phyloP scores from a whole-genome alignment of 2,113 vertebrate genomes.

The Opisthocomus hoazin region DNA sequence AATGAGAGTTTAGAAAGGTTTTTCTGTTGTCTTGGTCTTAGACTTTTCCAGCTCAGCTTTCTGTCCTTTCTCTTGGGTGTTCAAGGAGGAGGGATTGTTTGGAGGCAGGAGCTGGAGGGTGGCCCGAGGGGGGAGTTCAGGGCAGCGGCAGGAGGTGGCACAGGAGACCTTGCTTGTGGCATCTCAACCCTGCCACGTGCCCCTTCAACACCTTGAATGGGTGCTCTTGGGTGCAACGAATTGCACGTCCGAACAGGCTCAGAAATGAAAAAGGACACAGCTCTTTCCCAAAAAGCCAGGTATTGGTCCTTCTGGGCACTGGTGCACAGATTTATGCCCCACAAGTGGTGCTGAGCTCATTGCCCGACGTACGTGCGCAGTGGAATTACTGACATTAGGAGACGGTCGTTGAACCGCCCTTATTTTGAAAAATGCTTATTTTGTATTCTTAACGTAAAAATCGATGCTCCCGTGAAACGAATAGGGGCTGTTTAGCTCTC shows the following conservation, averaged over 20 bases:
- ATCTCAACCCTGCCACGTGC: background rate
- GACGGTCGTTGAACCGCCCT: fast-evolving
- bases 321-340: background rate
- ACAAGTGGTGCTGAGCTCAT: background rate
- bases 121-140: background rate
- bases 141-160: background rate
- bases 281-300: background rate
- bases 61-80: background rate
- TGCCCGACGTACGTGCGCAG: fast-evolving
- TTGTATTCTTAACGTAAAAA: background rate
- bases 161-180: background rate
- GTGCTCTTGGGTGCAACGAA: background rate
- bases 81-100: background rate
- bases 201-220: background rate
- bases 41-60: background rate
- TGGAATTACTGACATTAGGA: background rate
- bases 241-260: background rate
- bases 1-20: background rate
- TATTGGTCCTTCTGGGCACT: background rate
- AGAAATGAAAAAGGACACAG: background rate
- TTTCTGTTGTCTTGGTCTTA: background rate
- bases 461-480: background rate
- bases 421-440: background rate
- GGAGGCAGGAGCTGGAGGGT: background rate
- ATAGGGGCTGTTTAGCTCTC: background rate